Evolutionary conservation across 2,888 invertebrate genomes (phyloP).

Genomic region (Andrena chrysosceles): DNA sequence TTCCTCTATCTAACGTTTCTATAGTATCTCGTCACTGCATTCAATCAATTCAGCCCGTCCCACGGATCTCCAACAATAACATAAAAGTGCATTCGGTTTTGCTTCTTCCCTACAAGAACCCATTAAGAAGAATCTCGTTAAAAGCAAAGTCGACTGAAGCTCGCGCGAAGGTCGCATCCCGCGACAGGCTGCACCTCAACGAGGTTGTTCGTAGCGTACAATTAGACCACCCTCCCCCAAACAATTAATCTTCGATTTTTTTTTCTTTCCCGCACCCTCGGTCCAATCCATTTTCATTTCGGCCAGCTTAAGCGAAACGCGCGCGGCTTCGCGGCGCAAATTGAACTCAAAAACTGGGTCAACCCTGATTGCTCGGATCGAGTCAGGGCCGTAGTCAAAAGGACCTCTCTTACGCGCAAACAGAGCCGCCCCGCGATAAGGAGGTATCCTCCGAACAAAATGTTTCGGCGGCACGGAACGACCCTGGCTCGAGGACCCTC

Average conservation of each 20-base stretch:
- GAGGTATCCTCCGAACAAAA: conserved; percentile 39
- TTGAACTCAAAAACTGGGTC: conserved; percentile 73
- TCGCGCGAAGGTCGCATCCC: not conserved
- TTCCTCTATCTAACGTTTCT: not conserved
- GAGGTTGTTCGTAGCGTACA: not conserved
- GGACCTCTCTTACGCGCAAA: conserved; percentile 47
- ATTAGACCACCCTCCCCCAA: not conserved
- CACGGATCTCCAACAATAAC: too few species aligned
- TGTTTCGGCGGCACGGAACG: conserved; percentile 24
- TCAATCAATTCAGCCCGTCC: not conserved
- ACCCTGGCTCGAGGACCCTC: conserved; percentile 36
- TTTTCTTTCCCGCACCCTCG: conserved; percentile 26
- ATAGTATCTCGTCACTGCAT: not conserved
- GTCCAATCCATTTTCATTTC: conserved; percentile 50
- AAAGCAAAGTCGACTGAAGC: not conserved
- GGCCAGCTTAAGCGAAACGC: conserved; percentile 61
- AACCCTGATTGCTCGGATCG: conserved; percentile 67
- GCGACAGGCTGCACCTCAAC: not conserved
- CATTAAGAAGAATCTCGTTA: too few species aligned
- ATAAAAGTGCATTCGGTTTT: too few species aligned
- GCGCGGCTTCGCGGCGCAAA: conserved; percentile 62
- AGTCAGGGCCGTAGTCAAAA: conserved; percentile 68
- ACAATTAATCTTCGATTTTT: conserved; percentile 44
- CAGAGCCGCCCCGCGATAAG: conserved; percentile 47
- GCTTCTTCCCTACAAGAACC: too few species aligned